Evolutionary conservation across 1,140 invertebrate species (phyloP).

Genomic region (Ceratosolen fusciceps): DNA sequence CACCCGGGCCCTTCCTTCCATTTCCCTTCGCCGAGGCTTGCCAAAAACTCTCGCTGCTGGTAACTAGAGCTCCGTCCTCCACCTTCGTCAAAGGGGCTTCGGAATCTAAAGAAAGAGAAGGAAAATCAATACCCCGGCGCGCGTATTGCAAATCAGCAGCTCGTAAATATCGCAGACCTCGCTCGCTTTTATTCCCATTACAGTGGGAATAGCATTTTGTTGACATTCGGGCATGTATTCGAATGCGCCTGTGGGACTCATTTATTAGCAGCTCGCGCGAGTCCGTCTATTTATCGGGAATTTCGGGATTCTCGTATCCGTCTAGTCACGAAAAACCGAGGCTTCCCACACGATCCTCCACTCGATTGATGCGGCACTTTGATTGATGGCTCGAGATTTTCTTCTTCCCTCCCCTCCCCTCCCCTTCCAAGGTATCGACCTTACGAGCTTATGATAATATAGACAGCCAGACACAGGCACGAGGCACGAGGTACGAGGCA

Average conservation of each 20-base stretch:
- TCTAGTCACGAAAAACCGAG: no score
- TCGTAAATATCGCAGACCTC: conserved; percentile 11
- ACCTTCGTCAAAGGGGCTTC: not conserved
- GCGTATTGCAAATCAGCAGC: conserved; percentile 15
- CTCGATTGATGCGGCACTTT: no score
- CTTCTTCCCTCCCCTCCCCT: no score
- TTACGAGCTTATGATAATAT: no score
- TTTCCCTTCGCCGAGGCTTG: not conserved
- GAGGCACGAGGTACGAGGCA: no score
- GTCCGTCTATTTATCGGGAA: not conserved
- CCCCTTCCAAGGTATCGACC: no score
- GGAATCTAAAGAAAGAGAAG: conserved; percentile 22
- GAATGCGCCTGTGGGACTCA: not conserved
- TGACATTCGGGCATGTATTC: not conserved
- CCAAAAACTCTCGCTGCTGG: not conserved
- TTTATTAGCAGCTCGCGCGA: not conserved
- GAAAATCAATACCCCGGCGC: conserved; percentile 28
- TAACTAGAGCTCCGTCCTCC: not conserved
- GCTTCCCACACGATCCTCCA: no score
- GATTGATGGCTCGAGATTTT: not conserved
- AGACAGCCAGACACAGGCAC: no score
- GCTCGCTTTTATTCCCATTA: not conserved
- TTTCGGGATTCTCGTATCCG: conserved; percentile 7
- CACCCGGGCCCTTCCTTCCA: not conserved
- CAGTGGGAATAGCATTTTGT: not conserved